phyloP scores from a whole-genome alignment of 2,888 invertebrate species.

The Himalopsyche anomala region DNA sequence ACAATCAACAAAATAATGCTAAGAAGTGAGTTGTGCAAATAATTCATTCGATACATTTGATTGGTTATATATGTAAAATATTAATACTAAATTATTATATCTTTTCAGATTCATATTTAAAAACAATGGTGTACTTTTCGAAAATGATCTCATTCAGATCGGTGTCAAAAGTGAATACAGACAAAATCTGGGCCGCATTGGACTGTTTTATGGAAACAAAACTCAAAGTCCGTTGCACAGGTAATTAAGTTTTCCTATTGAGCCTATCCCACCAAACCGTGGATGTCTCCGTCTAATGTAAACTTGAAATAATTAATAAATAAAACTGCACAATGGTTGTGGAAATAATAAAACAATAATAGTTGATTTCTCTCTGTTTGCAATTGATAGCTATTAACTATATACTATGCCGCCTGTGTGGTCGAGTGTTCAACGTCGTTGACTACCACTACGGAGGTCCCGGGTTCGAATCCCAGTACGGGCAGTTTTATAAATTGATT shows the following conservation, averaged over 20 bases:
- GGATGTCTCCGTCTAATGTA: no score
- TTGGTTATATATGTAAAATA: background rate
- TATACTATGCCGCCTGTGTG: no score
- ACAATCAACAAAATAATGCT: slow-evolving; percentile 87
- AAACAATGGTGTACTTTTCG: slow-evolving; percentile 98
- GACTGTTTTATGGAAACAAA: slow-evolving; percentile 99
- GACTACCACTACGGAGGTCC: no score
- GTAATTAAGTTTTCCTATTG: slow-evolving; percentile 67
- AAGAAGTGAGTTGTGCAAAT: slow-evolving; percentile 81
- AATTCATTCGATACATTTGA: background rate
- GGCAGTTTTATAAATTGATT: no score
- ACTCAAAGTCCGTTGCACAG: slow-evolving; percentile 88
- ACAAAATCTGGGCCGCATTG: slow-evolving; percentile 96
- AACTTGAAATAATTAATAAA: no score
- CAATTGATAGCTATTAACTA: background rate
- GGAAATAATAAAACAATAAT: no score
- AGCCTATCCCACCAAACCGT: no score
- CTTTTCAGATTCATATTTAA: slow-evolving; percentile 89
- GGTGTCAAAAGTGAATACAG: slow-evolving; percentile 98
- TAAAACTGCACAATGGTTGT: no score
- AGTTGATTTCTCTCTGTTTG: no score
- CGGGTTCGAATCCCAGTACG: no score
- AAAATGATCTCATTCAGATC: slow-evolving; percentile 98
- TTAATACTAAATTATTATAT: background rate
- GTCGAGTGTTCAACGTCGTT: no score